Evolutionary conservation across 2,113 vertebrate genomes (phyloP), one percentile per base, ranked within the genome.

Genomic region (Triplophysa rosa): DNA sequence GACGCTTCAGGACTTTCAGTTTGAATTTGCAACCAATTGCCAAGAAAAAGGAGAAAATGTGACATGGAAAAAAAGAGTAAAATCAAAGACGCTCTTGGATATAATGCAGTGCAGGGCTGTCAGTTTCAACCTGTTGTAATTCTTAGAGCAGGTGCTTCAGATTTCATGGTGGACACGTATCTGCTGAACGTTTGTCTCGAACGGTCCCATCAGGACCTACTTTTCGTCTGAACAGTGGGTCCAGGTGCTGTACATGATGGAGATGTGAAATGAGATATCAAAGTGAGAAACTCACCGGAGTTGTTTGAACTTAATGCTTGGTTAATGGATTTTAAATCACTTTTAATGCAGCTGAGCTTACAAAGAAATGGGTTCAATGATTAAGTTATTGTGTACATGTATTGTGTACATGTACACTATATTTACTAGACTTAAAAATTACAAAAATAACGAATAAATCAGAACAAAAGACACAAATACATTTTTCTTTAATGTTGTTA

Each of bases 1-100:
- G 52, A 65, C 66, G 63, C 49, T 65, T 37, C 6, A 8, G 14
- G 37, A 65, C 79, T 86, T 86, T 78, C 83, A 78, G 40, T 71
- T 66, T 78, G 81, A 26, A 12, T 13, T 72, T 42, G 45, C 8
- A 54, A 49, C 49, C 78, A 84, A 65, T 73, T 77, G 80, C 70
- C 64, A 17, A 61, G 42, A 62, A 42, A 76, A 52, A 58, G 29
- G 69, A 8, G 19, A 68, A 65, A 47, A 37, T 58, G 54, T 11
- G 68, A 78, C 67, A 68, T 66, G 65, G 58, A 77, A 17, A 7
- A 56, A 52, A 63, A 17, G 77, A 29, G 7, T 49, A 21, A 8
- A 56, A 75, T 59, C 3, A 74, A 80, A 70, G 65, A 24, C 49
- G 47, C 7, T n/a, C 11, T 37, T 63, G 21, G 54, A 68, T 40